Evolutionary conservation across 2,797 vertebrate species (phyloP), one percentile per base, ranked within the genome.

Genomic region (Semaprochilodus insignis): DNA sequence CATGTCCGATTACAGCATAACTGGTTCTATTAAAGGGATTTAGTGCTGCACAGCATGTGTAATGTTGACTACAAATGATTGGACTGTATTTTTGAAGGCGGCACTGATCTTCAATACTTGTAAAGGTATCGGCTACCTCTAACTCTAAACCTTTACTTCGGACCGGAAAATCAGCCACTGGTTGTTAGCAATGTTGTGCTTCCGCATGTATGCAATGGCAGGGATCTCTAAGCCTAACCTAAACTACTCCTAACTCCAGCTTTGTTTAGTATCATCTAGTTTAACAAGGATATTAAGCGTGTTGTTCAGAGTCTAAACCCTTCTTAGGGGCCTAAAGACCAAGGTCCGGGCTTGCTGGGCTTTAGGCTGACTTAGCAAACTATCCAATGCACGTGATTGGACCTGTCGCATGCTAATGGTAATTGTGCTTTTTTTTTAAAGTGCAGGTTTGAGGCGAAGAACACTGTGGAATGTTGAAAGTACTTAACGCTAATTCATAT

Each of bases 381-480:
- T 27, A 54, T 21, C 21, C 21, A 44, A 69, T 36, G 36, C 8
- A n/a, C 34, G n/a, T 44, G 6, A 65, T 7, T 17, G 2, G 13
- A 67, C 31, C 23, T 55, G 15, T 19, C 3, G 14, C 52, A 6
- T 72, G 48, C 2, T 52, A 15, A 25, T 52, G 14, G 25, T 25
- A 15, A 25, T 74, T 36, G 40, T 69, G 66, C 66, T 40, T 51
- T 72, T 17, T 21, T 57, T 57, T 74, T 31, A 54, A 73, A 73
- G 51, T 73, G 48, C 70, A 74, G 27, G 52, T 57, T 57, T 34
- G 27, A 74, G 16, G 25, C 17, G 17, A 74, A 21, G 52, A 74
- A 74, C 52, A 48, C 54, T 72, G 27, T 13, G 52, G 72, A 74
- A 74, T 74, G 72, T 57, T 21, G 27, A 74, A 74, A 57, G 31